Evolutionary conservation across 2,113 vertebrate genomes (phyloP), one percentile per base, ranked within the genome.

Genomic region (Pipra filicauda): DNA sequence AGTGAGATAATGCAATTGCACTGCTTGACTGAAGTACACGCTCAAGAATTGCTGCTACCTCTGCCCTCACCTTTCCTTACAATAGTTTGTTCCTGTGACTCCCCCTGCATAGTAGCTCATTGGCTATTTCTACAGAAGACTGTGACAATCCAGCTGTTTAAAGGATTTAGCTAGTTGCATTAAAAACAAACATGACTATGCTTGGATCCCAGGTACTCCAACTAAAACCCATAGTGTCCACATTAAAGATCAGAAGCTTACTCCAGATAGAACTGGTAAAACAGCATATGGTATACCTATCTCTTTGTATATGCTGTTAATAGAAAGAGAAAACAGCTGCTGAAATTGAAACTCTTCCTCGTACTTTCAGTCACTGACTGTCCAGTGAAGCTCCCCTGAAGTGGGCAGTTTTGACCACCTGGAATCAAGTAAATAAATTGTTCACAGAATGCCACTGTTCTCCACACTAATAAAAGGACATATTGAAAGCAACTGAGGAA

Each of bases 291-390:
- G 41, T 44, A 24, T 41, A 65, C 16, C 20, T 59, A 26, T 87
- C 15, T 52, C 37, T 85, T 88, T 62, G 31, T 43, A 37, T 22
- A 19, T 48, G 15, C 20, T 79, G 33, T 28, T 83, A 19, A 57
- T 3, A 71, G 64, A 77, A 90, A 91, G 37, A 83, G 44, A 80
- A 81, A 83, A 75, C 41, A 85, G 57, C 46, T 95, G 52, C 62
- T 81, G 61, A 83, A 81, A 21, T 22, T 88, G 59, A 9, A 20
- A 28, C 46, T 77, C 64, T 46, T 85, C 64, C 75, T 67, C 17
- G 28, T 41, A 27, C 37, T 74, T 89, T 85, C 48, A 65, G 35
- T 59, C 74, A 74, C 2, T 4, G 75, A 46, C 28, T 23, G 61
- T n/a, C n/a, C 33, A 58, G 41, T 37, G 58, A 84, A 51, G n/a